Evolutionary conservation across 2,797 vertebrate genomes (phyloP).

Genomic region (Nannoperca australis): DNA sequence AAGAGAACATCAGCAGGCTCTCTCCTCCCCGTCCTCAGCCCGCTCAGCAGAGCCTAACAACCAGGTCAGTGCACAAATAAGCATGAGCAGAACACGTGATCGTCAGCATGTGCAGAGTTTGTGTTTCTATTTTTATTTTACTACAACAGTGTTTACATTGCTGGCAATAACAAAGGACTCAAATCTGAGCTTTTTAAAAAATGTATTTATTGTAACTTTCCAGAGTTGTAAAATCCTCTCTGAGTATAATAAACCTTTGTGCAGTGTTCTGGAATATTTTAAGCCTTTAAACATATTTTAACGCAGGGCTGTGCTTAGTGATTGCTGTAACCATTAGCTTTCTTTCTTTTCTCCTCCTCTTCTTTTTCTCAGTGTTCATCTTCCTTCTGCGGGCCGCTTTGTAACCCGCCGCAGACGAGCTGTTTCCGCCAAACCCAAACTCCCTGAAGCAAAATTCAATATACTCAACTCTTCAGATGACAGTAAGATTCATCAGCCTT

Average conservation of each 20-base stretch:
- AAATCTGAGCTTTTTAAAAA: neutral
- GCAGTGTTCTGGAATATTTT: too few species aligned
- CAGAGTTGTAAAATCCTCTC: too few species aligned
- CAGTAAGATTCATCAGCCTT: neutral
- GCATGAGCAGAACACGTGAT: neutral
- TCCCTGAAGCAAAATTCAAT: neutral
- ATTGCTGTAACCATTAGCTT: neutral
- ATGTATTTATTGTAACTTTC: too few species aligned
- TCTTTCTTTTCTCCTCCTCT: neutral
- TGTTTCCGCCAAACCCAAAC: slow-evolving; percentile 20
- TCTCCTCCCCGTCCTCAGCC: neutral
- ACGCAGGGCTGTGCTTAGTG: neutral
- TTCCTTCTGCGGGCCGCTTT: slow-evolving; percentile 61
- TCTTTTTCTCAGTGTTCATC: slow-evolving; percentile 44
- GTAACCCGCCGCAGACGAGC: slow-evolving; percentile 77
- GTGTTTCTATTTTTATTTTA: neutral
- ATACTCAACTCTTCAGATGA: slow-evolving; percentile 78
- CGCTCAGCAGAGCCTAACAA: slow-evolving; percentile 16
- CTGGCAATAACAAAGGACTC: neutral
- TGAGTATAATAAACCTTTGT: too few species aligned
- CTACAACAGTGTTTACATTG: neutral
- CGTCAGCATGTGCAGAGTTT: neutral
- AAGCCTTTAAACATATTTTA: too few species aligned
- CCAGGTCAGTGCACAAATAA: slow-evolving; percentile 47
- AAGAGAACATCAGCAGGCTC: slow-evolving; percentile 29